Percentiles rank a stretch among this genome's conserved stretches.
Conservation (phyloP, 2,797 vertebrate genomes). For the Falco columbarius region DNA sequence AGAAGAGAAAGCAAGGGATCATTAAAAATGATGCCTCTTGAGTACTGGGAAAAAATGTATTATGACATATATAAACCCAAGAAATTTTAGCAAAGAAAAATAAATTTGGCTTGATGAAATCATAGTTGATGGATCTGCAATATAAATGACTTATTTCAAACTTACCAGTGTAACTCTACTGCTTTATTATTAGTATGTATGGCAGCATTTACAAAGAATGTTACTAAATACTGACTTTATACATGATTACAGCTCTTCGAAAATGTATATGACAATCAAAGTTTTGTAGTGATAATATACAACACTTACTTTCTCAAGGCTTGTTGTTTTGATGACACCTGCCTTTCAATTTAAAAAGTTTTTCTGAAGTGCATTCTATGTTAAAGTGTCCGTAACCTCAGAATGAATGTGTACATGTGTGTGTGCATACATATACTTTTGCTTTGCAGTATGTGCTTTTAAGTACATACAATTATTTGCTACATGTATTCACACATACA, state of each 20-base stretch:
- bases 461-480: slow-evolving; percentile 69
- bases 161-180: slow-evolving; percentile 37
- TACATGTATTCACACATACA: slow-evolving; percentile 78
- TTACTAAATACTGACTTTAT: slow-evolving; percentile 59
- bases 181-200: slow-evolving; percentile 49
- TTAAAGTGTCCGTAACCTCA: slow-evolving; percentile 76
- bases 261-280: slow-evolving; percentile 65
- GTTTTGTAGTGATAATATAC: slow-evolving; percentile 63
- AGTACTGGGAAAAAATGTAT: neutral
- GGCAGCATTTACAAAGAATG: slow-evolving; percentile 57
- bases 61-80: neutral
- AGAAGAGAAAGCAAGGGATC: slow-evolving; percentile 34
- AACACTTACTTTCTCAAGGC: slow-evolving; percentile 76
- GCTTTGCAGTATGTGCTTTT: slow-evolving; percentile 54
- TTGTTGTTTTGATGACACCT: slow-evolving; percentile 70
- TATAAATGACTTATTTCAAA: slow-evolving; percentile 26
- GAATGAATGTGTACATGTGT: slow-evolving; percentile 69
- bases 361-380: slow-evolving; percentile 70
- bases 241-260: slow-evolving; percentile 48
- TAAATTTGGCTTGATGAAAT: slow-evolving; percentile 21
- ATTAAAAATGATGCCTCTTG: neutral
- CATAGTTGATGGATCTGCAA: neutral
- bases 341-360: slow-evolving; percentile 73
- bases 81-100: slow-evolving; percentile 29
- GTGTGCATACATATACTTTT: slow-evolving; percentile 67